Evolutionary conservation across 2,888 invertebrate genomes (phyloP).

Genomic region (Craniophora ligustri): DNA sequence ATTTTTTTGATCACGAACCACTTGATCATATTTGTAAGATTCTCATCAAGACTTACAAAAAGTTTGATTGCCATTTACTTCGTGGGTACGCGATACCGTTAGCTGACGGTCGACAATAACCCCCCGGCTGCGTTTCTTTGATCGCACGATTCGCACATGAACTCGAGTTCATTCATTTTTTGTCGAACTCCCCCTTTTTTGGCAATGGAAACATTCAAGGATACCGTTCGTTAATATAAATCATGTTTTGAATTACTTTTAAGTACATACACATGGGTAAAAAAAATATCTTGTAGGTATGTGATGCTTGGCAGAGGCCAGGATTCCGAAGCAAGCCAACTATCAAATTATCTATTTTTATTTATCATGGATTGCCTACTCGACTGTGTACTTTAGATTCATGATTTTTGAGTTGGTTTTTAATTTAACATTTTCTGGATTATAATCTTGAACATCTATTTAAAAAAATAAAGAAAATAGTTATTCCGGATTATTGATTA

Average conservation of each 20-base stretch:
- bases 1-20: too few relatives aligned
- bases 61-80: conserved; percentile 29
- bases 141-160: conserved; percentile 16
- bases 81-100: conserved; percentile 35
- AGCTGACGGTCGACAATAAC: conserved; percentile 19
- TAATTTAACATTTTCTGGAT: too few relatives aligned
- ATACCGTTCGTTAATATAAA: conserved; percentile 28
- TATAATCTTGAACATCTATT: too few relatives aligned
- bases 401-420: too few relatives aligned
- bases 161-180: conserved; percentile 34
- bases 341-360: too few relatives aligned
- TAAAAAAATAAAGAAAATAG: too few relatives aligned
- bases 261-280: neutral
- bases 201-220: conserved; percentile 16
- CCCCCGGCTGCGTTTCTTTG: conserved; percentile 12
- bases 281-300: too few relatives aligned
- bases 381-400: too few relatives aligned
- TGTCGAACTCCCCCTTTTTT: conserved; percentile 19
- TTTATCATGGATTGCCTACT: too few relatives aligned
- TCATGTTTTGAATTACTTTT: neutral
- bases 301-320: too few relatives aligned
- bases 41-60: neutral
- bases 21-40: conserved; percentile 2
- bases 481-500: too few relatives aligned
- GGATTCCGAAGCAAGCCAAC: too few relatives aligned